These are phyloP conservation scores for Athene cunicularia DNA, from an alignment of 2,113 vertebrate species.

Conservation along the genomic window DNA sequence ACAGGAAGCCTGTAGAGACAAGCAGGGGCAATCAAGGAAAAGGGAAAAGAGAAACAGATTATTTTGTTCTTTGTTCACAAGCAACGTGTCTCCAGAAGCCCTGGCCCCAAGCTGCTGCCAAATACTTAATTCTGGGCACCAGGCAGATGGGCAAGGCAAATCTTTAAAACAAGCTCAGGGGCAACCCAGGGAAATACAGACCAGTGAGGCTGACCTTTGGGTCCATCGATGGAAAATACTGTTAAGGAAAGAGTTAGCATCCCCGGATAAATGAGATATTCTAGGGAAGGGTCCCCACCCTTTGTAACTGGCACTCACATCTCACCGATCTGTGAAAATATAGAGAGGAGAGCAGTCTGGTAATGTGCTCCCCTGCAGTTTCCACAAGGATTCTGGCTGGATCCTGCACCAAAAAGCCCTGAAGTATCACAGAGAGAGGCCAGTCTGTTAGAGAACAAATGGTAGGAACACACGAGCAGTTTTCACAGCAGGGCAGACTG, in stretches of 20 bases:
- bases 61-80: not conserved
- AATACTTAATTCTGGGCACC: not conserved
- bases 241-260: not conserved
- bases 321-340: not conserved
- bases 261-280: not conserved
- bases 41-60: not conserved
- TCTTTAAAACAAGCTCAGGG: not conserved
- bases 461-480: not conserved
- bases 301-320: not conserved
- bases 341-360: accelerated
- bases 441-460: no score
- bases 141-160: not conserved
- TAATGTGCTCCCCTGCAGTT: not conserved
- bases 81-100: not conserved
- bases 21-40: not conserved
- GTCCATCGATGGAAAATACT: accelerated
- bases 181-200: not conserved
- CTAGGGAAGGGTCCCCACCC: not conserved
- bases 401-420: not conserved
- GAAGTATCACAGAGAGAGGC: not conserved
- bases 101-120: not conserved
- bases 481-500: not conserved
- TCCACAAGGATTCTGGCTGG: not conserved
- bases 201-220: not conserved
- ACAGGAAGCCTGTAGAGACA: not conserved